Conservation (phyloP, 2,888 invertebrate species). For the Drosophila siamana region DNA sequence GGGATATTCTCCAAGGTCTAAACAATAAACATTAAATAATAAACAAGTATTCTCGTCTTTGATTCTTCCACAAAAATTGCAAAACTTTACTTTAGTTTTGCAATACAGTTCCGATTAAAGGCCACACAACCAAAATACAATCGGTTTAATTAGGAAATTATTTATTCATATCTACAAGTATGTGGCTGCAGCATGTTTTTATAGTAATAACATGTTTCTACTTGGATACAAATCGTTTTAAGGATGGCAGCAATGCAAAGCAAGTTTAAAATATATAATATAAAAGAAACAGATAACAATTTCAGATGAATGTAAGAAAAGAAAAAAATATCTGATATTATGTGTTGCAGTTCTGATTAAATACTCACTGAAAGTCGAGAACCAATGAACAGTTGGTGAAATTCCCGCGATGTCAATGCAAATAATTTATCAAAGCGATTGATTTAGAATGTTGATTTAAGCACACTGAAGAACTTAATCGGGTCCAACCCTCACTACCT, state of each 20-base stretch:
- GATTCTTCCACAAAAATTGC: not conserved
- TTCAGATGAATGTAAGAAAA: not conserved
- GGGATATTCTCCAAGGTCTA: constrained; percentile 1
- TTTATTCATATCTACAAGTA: not conserved
- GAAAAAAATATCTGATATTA: not conserved
- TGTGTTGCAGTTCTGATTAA: not conserved
- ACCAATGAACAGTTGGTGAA: constrained; percentile 38
- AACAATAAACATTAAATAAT: not conserved
- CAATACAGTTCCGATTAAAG: not conserved
- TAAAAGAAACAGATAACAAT: not conserved
- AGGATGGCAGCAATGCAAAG: not conserved
- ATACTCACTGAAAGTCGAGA: not conserved
- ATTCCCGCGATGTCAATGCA: constrained; percentile 62
- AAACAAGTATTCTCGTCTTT: not conserved
- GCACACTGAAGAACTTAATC: constrained; percentile 64
- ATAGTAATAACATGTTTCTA: not conserved
- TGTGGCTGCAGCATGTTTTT: not conserved
- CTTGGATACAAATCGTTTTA: not conserved
- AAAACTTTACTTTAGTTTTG: not conserved
- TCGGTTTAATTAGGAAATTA: not conserved
- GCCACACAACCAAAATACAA: not conserved
- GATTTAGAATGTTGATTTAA: constrained; percentile 65
- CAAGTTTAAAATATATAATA: not conserved
- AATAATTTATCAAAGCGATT: constrained; percentile 64
- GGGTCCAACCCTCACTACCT: constrained; percentile 42